Evolutionary conservation across 2,888 invertebrate genomes (phyloP).

Genomic region (Notocelia uddmanniana): DNA sequence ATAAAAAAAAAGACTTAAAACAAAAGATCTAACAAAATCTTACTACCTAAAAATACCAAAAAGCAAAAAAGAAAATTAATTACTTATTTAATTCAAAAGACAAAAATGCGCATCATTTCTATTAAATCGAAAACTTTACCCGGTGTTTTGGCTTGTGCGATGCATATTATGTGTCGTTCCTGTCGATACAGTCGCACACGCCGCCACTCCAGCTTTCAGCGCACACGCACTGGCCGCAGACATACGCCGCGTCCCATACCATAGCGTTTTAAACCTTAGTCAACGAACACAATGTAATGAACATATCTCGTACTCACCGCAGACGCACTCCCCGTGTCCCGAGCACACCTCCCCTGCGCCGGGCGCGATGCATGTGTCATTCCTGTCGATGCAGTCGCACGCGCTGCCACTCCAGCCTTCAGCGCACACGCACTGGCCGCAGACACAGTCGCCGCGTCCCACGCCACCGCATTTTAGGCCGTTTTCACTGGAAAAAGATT

Average conservation of each 20-base stretch:
- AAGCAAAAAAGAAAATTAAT: too few relatives aligned
- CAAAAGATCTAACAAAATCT: too few relatives aligned
- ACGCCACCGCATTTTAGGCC: conserved; percentile 85
- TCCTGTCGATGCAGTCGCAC: conserved; percentile 85
- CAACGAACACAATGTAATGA: background rate
- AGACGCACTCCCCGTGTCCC: conserved; percentile 91
- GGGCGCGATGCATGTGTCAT: conserved; percentile 82
- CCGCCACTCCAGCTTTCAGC: conserved; percentile 85
- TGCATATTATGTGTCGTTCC: too few relatives aligned
- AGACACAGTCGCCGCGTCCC: conserved; percentile 90
- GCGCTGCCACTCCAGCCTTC: conserved; percentile 85
- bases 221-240: conserved; percentile 91
- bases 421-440: conserved; percentile 90
- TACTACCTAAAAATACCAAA: too few relatives aligned
- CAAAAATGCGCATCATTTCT: too few relatives aligned
- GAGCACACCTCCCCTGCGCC: conserved; percentile 87
- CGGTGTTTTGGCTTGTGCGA: too few relatives aligned
- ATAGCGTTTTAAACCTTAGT: background rate
- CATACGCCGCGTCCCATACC: conserved; percentile 50
- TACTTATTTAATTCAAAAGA: too few relatives aligned
- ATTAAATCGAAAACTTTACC: too few relatives aligned
- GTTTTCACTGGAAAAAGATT: conserved; percentile 63
- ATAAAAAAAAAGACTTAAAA: too few relatives aligned
- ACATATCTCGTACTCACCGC: conserved; percentile 80
- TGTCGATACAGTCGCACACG: conserved; percentile 85